Evolutionary conservation across 2,113 vertebrate genomes (phyloP), one percentile per base, ranked within the genome.

Genomic region (Xenus cinereus): DNA sequence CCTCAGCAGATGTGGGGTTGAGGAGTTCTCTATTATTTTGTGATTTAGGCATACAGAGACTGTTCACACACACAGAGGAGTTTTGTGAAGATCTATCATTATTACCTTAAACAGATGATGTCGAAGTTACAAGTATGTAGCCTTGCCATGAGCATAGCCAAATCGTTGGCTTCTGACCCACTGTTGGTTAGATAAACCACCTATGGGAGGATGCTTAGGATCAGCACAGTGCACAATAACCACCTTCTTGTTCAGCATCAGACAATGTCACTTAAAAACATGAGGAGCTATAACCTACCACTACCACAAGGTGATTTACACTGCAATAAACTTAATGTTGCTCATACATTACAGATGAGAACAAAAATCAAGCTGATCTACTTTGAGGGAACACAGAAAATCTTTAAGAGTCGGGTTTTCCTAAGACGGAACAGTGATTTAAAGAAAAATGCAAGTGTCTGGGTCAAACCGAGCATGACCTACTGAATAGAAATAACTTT

Each of bases 161-260:
- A 93, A 68, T 99, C 99, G 35, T 99, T 99, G 81, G 99, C 99
- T 94, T 99, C 99, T 5, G 99, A 99, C 80, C 99, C 99, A 1
- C 99, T 99, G 97, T 99, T 99, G 60, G 98, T 98, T 73, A 99
- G 93, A 95, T 99, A 99, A 84, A 99, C 77, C 67, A 99, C 99
- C 99, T 99, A 56, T 1, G 10, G 88, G 27, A 82, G 74, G 84
- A 59, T 14, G 33, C 60, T 11, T 26, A 73, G 21, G 37, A 60
- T 97, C 87, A 96, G 66, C 3, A 68, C 21, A 68, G 60, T 4
- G 2, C 48, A 67, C 33, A 78, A 51, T 10, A 22, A 81, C 7
- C n/a, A 35, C 22, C 20, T 13, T 12, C 39, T 39, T 39, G 19
- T 26, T 64, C 2, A 0, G 16, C 59, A 79, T n/a, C 64, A 89